Evolutionary conservation across 1,140 invertebrate genomes (phyloP).

Genomic region (Heliconius himera): DNA sequence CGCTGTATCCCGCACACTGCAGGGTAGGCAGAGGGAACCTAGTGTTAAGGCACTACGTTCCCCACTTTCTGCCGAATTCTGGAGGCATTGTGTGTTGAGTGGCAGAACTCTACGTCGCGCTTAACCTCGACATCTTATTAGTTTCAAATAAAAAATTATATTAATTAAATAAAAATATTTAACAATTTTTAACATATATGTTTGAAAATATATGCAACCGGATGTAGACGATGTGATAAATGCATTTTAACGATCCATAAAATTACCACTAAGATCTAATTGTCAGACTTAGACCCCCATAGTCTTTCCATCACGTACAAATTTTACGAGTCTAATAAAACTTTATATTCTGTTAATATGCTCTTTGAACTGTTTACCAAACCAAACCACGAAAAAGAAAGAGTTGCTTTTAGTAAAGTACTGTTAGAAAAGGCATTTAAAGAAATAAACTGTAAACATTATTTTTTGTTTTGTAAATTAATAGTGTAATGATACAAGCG

Average conservation of each 20-base stretch:
- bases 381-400: constrained; percentile 15
- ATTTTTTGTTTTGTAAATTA: neutral
- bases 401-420: constrained; percentile 15
- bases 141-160: neutral
- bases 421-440: neutral
- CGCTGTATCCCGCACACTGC: no score
- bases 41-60: no score
- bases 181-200: constrained; percentile 47
- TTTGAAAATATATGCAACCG: constrained; percentile 53
- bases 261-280: constrained; percentile 69
- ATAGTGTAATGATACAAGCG: no score
- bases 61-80: no score
- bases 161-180: neutral
- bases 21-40: no score
- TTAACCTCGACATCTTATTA: no score
- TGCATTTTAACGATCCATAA: constrained; percentile 69
- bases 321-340: constrained; percentile 64
- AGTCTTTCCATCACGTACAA: constrained; percentile 49
- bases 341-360: constrained; percentile 53
- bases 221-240: constrained; percentile 64
- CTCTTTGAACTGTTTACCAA: constrained; percentile 33
- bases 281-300: constrained; percentile 50
- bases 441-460: neutral
- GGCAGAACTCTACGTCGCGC: no score
- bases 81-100: no score